Conservation (phyloP, 2,113 vertebrate genomes). For the Martes martes region DNA sequence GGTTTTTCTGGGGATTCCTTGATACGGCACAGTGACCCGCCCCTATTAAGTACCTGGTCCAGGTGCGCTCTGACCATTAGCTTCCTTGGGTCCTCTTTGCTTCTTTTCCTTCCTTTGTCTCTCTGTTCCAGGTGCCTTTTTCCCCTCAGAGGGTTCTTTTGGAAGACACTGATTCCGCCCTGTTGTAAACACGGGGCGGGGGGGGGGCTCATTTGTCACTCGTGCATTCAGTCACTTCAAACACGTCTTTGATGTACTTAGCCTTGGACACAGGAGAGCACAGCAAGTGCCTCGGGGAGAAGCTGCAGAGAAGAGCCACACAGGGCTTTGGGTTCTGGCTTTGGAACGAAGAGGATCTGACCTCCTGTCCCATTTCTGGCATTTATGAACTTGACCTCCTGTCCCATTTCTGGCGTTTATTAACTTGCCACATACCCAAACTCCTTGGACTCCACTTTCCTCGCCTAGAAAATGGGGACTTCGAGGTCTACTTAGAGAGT, state of each 20-base stretch:
- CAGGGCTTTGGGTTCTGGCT: not conserved
- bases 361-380: not conserved
- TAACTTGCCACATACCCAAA: not conserved
- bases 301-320: not conserved
- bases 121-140: not conserved
- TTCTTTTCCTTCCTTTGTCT: not conserved
- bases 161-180: not conserved
- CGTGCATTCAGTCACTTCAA: not conserved
- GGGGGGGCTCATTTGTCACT: not conserved
- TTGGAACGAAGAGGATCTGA: not conserved
- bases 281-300: not conserved
- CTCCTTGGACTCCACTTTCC: not conserved
- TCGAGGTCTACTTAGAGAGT: not conserved
- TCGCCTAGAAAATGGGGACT: not conserved
- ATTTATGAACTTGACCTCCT: not conserved
- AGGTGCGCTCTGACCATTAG: not conserved
- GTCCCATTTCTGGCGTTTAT: not conserved
- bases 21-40: fast-evolving
- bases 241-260: not conserved
- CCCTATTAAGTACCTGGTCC: too few relatives aligned
- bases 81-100: not conserved
- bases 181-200: not conserved
- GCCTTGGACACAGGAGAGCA: not conserved
- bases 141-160: not conserved
- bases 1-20: not conserved